Evolutionary conservation across 2,113 vertebrate genomes (phyloP).

Genomic region (Agapornis roseicollis): DNA sequence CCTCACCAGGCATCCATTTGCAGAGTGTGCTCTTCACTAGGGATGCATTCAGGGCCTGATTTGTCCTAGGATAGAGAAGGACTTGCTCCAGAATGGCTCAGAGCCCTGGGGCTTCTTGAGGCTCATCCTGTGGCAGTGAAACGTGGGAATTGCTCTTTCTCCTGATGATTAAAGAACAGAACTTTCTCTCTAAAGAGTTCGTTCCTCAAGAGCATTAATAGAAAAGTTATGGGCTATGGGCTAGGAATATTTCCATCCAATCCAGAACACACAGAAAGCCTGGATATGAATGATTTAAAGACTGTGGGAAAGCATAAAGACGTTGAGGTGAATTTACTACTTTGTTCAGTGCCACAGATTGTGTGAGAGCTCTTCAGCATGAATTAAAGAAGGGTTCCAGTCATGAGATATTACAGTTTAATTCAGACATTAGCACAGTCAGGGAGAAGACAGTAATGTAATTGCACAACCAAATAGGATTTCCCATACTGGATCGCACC

Average conservation of each 20-base stretch:
- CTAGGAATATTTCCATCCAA: neutral
- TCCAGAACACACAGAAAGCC: slow-evolving; percentile 9
- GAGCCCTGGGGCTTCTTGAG: neutral
- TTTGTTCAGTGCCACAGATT: slow-evolving; percentile 27
- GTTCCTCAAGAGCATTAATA: neutral
- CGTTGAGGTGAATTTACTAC: slow-evolving; percentile 53
- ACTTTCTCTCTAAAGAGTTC: neutral
- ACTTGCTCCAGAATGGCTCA: neutral
- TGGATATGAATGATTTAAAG: slow-evolving; percentile 54
- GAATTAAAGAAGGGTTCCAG: slow-evolving; percentile 42
- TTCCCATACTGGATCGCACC: neutral
- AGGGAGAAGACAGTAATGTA: neutral
- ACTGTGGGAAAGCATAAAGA: slow-evolving; percentile 11
- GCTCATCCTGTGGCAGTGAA: neutral
- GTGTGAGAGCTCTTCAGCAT: slow-evolving; percentile 9
- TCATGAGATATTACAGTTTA: slow-evolving; percentile 20
- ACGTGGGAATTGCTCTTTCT: neutral
- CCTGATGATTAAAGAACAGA: neutral
- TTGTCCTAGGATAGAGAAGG: neutral
- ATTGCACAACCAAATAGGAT: neutral
- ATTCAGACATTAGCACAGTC: neutral
- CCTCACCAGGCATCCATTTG: neutral
- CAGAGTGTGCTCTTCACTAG: neutral
- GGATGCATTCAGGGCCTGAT: neutral
- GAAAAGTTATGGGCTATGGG: slow-evolving; percentile 12